phyloP scores from a whole-genome alignment of 1,140 invertebrate genomes.

The Luehdorfia chinensis region DNA sequence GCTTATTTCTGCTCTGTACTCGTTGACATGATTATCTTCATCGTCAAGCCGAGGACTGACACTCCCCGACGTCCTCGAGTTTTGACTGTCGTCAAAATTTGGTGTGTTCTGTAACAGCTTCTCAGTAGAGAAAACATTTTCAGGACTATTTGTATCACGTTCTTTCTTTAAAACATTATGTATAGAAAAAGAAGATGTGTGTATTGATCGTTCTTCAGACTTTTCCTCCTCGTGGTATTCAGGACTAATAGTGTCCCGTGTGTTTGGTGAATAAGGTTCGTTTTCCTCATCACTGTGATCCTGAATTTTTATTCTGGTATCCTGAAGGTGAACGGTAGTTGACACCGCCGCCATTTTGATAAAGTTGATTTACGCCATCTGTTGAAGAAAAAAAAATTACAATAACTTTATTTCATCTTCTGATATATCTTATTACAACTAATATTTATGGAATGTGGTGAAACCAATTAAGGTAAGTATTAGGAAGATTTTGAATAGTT shows the following conservation, averaged over 20 bases:
- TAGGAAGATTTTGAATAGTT: too few relatives aligned
- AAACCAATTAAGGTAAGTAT: too few relatives aligned
- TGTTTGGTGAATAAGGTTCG: constrained; percentile 55
- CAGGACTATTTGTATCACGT: constrained; percentile 65
- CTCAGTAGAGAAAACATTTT: constrained; percentile 74
- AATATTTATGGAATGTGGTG: too few relatives aligned
- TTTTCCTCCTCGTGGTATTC: constrained; percentile 58
- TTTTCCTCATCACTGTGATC: constrained; percentile 65
- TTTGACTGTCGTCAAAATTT: constrained; percentile 55
- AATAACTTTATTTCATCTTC: too few relatives aligned
- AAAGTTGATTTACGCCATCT: constrained; percentile 58
- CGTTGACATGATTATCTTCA: constrained; percentile 41
- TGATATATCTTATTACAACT: too few relatives aligned
- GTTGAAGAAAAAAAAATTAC: constrained; percentile 2
- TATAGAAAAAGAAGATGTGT: constrained; percentile 68
- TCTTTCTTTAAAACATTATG: constrained; percentile 74
- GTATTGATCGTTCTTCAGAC: constrained; percentile 42
- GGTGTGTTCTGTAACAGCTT: constrained; percentile 71
- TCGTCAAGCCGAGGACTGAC: constrained; percentile 53
- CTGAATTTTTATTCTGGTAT: constrained; percentile 58
- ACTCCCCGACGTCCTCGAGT: constrained; percentile 47
- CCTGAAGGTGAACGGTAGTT: constrained; percentile 48
- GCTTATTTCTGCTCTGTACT: constrained; percentile 57
- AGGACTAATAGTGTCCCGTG: constrained; percentile 55
- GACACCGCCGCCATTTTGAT: constrained; percentile 61